Evolutionary conservation across 1,140 invertebrate genomes (phyloP), one percentile per base, ranked within the genome.

Genomic region (Cecropterus lyciades): DNA sequence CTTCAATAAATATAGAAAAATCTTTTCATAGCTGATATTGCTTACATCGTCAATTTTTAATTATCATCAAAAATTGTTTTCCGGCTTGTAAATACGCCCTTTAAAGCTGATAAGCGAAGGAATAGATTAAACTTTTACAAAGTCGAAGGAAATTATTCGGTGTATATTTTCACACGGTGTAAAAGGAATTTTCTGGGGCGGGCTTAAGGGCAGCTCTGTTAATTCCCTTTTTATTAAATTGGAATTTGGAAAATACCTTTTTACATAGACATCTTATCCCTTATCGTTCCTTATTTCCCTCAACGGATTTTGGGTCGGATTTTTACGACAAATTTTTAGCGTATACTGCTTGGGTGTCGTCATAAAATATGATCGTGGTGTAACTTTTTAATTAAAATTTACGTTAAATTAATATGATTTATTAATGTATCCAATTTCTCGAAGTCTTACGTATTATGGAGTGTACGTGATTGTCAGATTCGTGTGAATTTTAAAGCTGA

Each of bases 101-200:
- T 48, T 17, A 17, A 33, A 45, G 10, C 14, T 16, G 30, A 60
- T 17, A 60, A 49, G 27, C 43, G 27, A 16, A 24, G 27, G 15
- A 60, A 48, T 48, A 60, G 56, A 60, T 60, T 60, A 48, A 60
- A 60, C 45, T 60, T 59, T 33, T 48, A n/a, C n/a, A n/a, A n/a
- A n/a, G n/a, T n/a, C n/a, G 43, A 15, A 27, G 56, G 1, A 48
- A 33, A 30, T 46, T 59, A 46, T 30, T 46, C 8, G 14, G 42
- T 46, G 42, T 59, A 60, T 42, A 60, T 60, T 60, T 60, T 37
- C 56, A 48, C 56, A 60, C 56, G 24, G 27, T 13, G 43, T 37
- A n/a, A 46, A 48, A 48, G 46, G 42, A 60, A 60, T 48, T 49
- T 48, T 15, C 8, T 45, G 9, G n/a, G 13, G 24, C 37, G 30